Evolutionary conservation across 2,888 invertebrate species (phyloP).

Genomic region (Petrophora chlorosata): DNA sequence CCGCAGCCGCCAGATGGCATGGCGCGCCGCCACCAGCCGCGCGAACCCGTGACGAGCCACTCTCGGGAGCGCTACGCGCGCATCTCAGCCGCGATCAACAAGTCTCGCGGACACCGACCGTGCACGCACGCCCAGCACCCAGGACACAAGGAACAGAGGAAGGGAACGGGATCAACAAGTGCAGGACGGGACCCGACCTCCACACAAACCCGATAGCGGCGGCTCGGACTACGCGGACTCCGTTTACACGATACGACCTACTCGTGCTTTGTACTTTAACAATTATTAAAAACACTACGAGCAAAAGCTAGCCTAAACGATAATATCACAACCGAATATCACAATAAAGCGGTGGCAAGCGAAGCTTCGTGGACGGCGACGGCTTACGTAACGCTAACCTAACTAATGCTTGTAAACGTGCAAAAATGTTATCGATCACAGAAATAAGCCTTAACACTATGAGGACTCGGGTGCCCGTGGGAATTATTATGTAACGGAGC

Average conservation of each 20-base stretch:
- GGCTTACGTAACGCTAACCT: constrained; percentile 79
- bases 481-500: constrained; percentile 77
- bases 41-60: constrained; percentile 89
- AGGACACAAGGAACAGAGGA: constrained; percentile 46
- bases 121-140: constrained; percentile 37
- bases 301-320: constrained; percentile 78
- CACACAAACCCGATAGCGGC: constrained; percentile 51
- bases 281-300: constrained; percentile 53
- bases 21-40: constrained; percentile 88
- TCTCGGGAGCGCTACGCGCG: constrained; percentile 73
- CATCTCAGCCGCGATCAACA: constrained; percentile 69
- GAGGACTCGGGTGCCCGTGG: constrained; percentile 60
- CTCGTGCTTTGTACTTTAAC: constrained; percentile 15
- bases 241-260: constrained; percentile 44
- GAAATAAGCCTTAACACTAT: constrained; percentile 80
- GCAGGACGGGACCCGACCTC: constrained; percentile 41
- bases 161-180: constrained; percentile 57
- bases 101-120: constrained; percentile 50
- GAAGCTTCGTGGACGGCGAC: constrained; percentile 82
- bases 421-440: constrained; percentile 79
- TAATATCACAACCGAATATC: constrained; percentile 82
- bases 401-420: constrained; percentile 75
- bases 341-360: constrained; percentile 81
- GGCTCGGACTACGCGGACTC: constrained; percentile 51
- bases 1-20: constrained; percentile 88